Evolutionary conservation across 2,113 vertebrate genomes (phyloP).

Genomic region (Pseudopodoces humilis): DNA sequence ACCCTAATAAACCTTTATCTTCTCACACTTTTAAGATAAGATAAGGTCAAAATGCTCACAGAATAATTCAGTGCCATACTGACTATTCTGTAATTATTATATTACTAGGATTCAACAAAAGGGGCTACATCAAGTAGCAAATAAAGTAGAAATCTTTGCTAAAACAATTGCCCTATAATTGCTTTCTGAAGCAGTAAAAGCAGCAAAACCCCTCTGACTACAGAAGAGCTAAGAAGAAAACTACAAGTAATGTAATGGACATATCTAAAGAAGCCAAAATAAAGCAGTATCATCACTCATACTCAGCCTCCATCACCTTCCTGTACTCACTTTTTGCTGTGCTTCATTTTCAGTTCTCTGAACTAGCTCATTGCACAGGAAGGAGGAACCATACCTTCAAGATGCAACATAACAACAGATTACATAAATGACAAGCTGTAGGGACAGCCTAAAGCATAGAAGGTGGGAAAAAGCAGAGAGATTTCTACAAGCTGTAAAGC

Average conservation of each 20-base stretch:
- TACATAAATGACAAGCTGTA: not conserved
- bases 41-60: not conserved
- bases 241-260: not conserved
- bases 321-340: not conserved
- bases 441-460: not conserved
- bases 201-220: not conserved
- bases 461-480: accelerated
- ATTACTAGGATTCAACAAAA: not conserved
- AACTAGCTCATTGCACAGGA: not conserved
- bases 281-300: not conserved
- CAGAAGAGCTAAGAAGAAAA: not conserved
- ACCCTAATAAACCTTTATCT: not conserved
- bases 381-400: not conserved
- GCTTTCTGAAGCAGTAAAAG: not conserved
- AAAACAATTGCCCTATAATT: not conserved
- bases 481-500: not conserved
- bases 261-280: not conserved
- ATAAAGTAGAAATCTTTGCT: not conserved
- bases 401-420: accelerated
- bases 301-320: not conserved
- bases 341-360: not conserved
- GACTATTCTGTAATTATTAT: not conserved
- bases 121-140: not conserved
- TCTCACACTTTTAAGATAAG: not conserved
- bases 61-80: not conserved